Evolutionary conservation across 1,140 invertebrate genomes (phyloP).

Genomic region (Pseudoatta argentina): DNA sequence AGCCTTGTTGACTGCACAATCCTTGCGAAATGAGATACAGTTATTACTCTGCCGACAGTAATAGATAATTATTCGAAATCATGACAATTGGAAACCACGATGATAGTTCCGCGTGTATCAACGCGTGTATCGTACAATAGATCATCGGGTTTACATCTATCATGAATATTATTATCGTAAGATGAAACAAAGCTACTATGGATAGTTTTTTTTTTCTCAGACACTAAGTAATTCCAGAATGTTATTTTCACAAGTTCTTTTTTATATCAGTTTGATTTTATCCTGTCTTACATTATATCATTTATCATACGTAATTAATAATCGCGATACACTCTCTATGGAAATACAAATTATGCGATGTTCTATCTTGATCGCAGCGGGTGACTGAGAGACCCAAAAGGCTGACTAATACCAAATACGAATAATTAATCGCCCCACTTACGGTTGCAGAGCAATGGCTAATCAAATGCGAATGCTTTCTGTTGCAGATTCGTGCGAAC

Average conservation of each 20-base stretch:
- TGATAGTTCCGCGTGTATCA: slow-evolving; percentile 11
- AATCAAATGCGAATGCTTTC: slow-evolving; percentile 63
- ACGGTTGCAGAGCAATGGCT: slow-evolving; percentile 8
- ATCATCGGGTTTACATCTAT: slow-evolving; percentile 1
- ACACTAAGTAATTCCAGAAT: neutral
- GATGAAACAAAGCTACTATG: neutral
- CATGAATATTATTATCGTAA: neutral
- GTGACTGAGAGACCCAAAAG: neutral
- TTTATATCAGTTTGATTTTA: neutral
- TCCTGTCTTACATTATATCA: slow-evolving; percentile 10
- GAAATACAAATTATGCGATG: neutral
- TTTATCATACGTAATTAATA: slow-evolving; percentile 50
- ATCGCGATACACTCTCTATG: neutral
- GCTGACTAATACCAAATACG: slow-evolving; percentile 13
- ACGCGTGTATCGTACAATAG: neutral
- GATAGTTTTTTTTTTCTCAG: neutral
- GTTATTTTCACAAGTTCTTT: neutral
- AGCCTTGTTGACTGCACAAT: slow-evolving; percentile 30
- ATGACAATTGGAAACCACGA: slow-evolving; percentile 23
- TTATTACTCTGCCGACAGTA: slow-evolving; percentile 27
- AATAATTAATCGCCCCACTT: slow-evolving; percentile 60
- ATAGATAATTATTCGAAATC: slow-evolving; percentile 44
- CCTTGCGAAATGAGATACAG: slow-evolving; percentile 14
- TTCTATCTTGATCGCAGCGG: slow-evolving; percentile 46
- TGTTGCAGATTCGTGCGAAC: slow-evolving; percentile 83